Base-by-base conservation (phyloP, 2,113 vertebrate genomes). In the Bos javanicus region DNA sequence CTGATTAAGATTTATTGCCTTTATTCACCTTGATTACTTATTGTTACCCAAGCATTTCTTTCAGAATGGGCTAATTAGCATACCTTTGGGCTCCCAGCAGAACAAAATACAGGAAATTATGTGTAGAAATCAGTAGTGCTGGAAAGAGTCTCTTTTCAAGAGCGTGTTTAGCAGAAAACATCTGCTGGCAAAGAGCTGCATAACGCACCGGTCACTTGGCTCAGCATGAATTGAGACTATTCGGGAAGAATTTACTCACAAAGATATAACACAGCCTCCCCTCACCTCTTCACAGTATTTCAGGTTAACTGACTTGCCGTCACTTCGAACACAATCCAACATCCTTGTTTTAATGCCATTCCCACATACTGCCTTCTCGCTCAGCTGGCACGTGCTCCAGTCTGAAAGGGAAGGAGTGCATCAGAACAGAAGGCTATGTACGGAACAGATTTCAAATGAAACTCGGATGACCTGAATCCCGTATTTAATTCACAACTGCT, bases 381-480 rank as follows among this genome's bases (percentile, higher is more conserved):
- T 99, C 94, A 99, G 99, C 99, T 99, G 99, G 97, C 99, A 99
- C 0, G 99, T 99, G 97, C 99, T 99, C 99, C 99, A 99, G 97
- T 99, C 99, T 99, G 98, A 50, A 98, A 97, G 94, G 17, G 59
- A 97, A 89, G 48, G 67, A 95, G 87, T 67, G 96, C 78, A 88
- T 98, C 48, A 97, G 96, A 0, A 0, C 39, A 95, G 87, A 89
- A 98, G 92, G 92, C 59, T 76, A 89, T 1, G 43, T 59, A 84
- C 3, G 19, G 91, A 90, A 86, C 96, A 96, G 91, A 91, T 93
- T 90, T 94, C 95, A 74, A 71, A 96, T 71, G 89, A 85, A 96
- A 83, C 74, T 71, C 87, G 39, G 92, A 89, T 96, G 94, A 96
- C 92, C 82, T 52, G 54, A 91, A 97, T 97, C 90, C 89, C 76